These are phyloP conservation scores for Monochamus alternatus DNA, from an alignment of 2,888 invertebrate species.

Conservation along the genomic window DNA sequence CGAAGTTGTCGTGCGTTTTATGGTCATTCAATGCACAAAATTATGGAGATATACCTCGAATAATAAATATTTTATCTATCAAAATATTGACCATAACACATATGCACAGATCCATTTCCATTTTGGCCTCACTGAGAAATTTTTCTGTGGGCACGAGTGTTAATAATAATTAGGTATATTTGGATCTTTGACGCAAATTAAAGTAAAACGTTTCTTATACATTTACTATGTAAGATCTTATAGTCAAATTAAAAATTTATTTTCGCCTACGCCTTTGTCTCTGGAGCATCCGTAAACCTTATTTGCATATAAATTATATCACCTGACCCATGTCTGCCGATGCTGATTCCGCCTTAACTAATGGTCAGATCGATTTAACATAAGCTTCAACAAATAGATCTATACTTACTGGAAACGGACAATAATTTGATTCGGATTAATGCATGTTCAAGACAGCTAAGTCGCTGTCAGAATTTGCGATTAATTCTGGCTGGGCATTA, in stretches of 20 bases:
- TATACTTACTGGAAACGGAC: conserved; percentile 37
- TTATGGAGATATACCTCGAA: no score
- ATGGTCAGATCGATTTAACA: conserved; percentile 37
- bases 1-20: no score
- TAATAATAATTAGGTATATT: no score
- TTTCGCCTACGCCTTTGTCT: not conserved
- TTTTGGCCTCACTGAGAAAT: no score
- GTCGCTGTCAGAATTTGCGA: conserved; percentile 30
- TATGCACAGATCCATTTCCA: no score
- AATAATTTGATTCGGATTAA: conserved; percentile 40
- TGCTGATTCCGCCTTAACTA: conserved; percentile 32
- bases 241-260: not conserved
- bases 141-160: no score
- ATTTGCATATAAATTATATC: conserved; percentile 56
- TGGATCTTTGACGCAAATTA: no score
- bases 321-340: conserved; percentile 51
- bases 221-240: no score
- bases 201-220: no score
- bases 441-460: conserved; percentile 33
- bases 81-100: no score
- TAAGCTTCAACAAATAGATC: conserved; percentile 42
- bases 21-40: no score
- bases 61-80: no score
- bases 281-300: conserved; percentile 49
- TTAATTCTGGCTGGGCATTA: conserved; percentile 21